These are phyloP conservation scores for Engraulis encrasicolus DNA, from an alignment of 2,113 vertebrate species.

Conservation along the genomic window DNA sequence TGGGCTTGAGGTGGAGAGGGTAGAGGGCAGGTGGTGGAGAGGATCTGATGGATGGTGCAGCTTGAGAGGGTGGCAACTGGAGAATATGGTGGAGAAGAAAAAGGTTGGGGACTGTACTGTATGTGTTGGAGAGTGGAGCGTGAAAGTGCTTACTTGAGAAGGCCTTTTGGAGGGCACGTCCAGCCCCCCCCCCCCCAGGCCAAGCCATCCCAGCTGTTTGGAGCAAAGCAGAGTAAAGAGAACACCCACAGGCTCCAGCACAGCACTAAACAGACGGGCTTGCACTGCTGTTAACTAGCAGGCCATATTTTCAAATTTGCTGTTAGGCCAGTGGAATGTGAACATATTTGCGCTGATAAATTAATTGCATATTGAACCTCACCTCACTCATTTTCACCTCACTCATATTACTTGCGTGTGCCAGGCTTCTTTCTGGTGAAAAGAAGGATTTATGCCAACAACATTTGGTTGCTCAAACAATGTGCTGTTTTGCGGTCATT, in stretches of 20 bases:
- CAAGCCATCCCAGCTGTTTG: background rate
- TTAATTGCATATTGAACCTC: background rate
- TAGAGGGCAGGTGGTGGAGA: too few species aligned
- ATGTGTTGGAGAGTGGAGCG: too few species aligned
- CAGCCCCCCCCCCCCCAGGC: too few species aligned
- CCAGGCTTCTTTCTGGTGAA: too few species aligned
- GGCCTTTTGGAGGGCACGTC: background rate
- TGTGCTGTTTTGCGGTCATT: constrained; percentile 11
- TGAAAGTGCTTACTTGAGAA: background rate
- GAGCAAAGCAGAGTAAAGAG: background rate
- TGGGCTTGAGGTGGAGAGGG: too few species aligned
- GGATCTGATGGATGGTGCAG: too few species aligned
- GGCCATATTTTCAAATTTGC: background rate
- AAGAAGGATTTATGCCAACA: constrained; percentile 14
- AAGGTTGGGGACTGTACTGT: too few species aligned
- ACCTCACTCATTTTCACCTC: too few species aligned
- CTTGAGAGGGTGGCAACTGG: too few species aligned
- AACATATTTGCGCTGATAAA: background rate
- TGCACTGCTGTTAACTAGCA: background rate
- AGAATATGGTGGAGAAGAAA: too few species aligned
- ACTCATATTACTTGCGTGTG: too few species aligned
- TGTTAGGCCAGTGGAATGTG: background rate
- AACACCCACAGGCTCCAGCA: background rate
- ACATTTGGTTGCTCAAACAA: constrained; percentile 23
- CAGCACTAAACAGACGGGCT: background rate